Conservation (phyloP, 1,140 invertebrate genomes). For the Piezodorus guildinii region DNA sequence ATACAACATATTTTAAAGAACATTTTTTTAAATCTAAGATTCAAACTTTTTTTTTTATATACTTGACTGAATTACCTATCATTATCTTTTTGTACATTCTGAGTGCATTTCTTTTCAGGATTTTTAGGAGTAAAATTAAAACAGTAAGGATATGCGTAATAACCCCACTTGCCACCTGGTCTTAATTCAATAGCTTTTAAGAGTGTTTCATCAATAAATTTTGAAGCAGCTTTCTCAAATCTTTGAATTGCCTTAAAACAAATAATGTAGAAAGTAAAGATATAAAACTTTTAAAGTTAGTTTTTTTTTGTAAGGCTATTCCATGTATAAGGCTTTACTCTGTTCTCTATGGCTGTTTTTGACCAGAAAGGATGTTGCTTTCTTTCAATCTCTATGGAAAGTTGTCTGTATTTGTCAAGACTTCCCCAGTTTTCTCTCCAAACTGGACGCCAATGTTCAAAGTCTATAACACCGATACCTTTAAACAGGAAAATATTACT, state of each 20-base stretch:
- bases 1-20: too few relatives aligned
- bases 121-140: conserved; percentile 53
- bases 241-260: conserved; percentile 36
- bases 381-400: conserved; percentile 47
- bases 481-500: conserved; percentile 16
- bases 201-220: conserved; percentile 55
- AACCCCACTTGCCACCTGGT: conserved; percentile 59
- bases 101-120: conserved; percentile 37
- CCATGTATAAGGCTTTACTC: conserved; percentile 36
- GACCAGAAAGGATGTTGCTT: conserved; percentile 46
- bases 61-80: conserved; percentile 44
- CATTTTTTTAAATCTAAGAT: too few relatives aligned
- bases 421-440: conserved; percentile 60
- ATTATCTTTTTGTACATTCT: conserved; percentile 45
- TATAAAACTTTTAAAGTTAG: neutral
- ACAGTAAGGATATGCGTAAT: conserved; percentile 71
- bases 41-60: too few relatives aligned
- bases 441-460: conserved; percentile 70
- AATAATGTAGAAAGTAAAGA: neutral
- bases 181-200: conserved; percentile 46
- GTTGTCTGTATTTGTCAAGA: conserved; percentile 46
- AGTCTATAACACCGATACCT: conserved; percentile 67
- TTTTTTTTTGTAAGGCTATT: neutral
- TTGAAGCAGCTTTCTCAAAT: conserved; percentile 48
- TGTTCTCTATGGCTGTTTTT: conserved; percentile 37